These are phyloP conservation scores for Gymnocephalus cernua DNA, from an alignment of 2,113 vertebrate species.

Conservation along the genomic window DNA sequence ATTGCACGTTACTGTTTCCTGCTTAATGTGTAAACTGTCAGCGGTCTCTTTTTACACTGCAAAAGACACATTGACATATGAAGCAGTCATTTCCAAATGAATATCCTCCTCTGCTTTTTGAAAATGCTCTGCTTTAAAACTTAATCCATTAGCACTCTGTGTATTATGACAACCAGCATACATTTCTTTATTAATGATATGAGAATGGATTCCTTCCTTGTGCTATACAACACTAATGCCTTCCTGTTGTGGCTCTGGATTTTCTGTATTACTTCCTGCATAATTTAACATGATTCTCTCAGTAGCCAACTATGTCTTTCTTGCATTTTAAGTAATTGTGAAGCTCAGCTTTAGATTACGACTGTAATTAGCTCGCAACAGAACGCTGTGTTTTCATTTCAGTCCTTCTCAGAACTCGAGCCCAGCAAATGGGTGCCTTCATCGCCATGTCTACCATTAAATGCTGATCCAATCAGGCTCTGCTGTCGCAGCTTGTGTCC, in stretches of 20 bases:
- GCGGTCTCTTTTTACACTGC: not conserved
- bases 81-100: not conserved
- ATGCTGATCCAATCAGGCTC: conserved; percentile 39
- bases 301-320: not conserved
- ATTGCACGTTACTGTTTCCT: not conserved
- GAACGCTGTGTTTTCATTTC: conserved; percentile 14
- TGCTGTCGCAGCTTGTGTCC: conserved; percentile 12
- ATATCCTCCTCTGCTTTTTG: conserved; percentile 20
- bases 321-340: conserved; percentile 39
- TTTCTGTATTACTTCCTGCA: conserved; percentile 30
- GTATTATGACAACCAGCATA: conserved; percentile 25
- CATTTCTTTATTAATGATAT: conserved; percentile 26
- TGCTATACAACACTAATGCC: conserved; percentile 12
- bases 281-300: conserved; percentile 24
- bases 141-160: conserved; percentile 29
- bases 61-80: not conserved
- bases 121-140: too few species aligned
- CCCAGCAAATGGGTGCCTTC: conserved; percentile 32
- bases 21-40: not conserved
- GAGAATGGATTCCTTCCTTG: conserved; percentile 14
- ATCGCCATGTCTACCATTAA: conserved; percentile 33
- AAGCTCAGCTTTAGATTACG: conserved; percentile 33
- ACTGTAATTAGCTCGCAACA: conserved; percentile 29
- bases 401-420: conserved; percentile 15
- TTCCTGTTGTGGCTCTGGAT: conserved; percentile 36